Evolutionary conservation across 2,113 vertebrate genomes (phyloP).

Genomic region (Pristiophorus japonicus): DNA sequence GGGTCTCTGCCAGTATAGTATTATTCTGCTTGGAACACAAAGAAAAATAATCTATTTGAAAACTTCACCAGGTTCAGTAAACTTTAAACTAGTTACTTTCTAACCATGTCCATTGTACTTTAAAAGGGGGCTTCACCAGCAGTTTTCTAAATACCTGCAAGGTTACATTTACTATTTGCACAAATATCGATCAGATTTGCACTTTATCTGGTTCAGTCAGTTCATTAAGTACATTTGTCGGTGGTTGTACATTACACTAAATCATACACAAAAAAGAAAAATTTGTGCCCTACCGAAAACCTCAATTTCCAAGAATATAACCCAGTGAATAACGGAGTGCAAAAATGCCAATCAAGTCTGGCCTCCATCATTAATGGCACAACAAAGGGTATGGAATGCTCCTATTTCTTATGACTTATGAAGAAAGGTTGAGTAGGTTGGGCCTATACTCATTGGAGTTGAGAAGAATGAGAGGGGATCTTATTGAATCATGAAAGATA

Average conservation of each 20-base stretch:
- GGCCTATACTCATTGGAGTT: no score
- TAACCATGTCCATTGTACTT: neutral
- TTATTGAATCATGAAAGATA: no score
- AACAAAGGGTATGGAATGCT: neutral
- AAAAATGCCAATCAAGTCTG: neutral
- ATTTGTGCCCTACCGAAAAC: neutral
- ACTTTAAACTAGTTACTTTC: neutral
- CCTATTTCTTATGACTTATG: no score
- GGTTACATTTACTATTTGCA: neutral
- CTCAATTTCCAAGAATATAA: conserved; percentile 23
- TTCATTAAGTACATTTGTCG: neutral
- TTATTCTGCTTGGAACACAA: neutral
- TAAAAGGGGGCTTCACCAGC: neutral
- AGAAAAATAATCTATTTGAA: neutral
- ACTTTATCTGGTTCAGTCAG: neutral
- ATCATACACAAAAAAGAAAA: neutral
- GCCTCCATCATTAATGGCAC: neutral
- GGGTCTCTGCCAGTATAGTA: no score
- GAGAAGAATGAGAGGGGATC: no score
- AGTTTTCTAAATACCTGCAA: neutral
- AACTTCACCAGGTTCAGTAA: neutral
- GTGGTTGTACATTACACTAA: neutral
- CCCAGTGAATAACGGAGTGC: neutral
- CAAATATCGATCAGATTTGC: neutral
- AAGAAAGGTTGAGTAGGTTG: no score